These are phyloP conservation scores for Tretioscincus oriximinensis DNA, from an alignment of 2,113 vertebrate species.

Conservation along the genomic window DNA sequence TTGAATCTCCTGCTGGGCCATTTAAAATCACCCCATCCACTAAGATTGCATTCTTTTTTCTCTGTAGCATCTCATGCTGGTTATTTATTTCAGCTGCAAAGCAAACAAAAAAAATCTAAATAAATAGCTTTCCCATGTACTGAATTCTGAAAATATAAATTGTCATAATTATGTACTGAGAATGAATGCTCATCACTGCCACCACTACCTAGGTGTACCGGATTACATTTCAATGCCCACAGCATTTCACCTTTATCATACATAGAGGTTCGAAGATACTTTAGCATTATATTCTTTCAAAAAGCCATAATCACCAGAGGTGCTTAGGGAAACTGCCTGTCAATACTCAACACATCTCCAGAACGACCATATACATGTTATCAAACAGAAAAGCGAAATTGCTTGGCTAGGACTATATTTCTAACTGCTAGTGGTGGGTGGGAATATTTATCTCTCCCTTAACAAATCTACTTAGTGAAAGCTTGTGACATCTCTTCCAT, in stretches of 20 bases:
- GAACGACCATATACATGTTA: neutral
- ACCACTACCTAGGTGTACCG: no score
- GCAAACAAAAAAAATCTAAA: neutral
- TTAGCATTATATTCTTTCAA: no score
- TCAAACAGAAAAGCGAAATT: no score
- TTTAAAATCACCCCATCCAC: conserved; percentile 76
- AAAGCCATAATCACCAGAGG: no score
- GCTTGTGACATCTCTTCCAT: neutral
- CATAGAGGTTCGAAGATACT: neutral
- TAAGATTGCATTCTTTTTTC: conserved; percentile 69
- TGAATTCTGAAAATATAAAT: neutral
- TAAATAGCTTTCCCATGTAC: neutral
- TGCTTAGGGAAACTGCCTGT: neutral
- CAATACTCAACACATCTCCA: neutral
- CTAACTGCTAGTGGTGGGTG: neutral
- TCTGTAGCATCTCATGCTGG: conserved; percentile 60
- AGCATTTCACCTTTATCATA: no score
- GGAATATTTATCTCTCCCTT: neutral
- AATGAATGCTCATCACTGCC: no score
- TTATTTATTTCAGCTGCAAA: conserved; percentile 56
- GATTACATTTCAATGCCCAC: no score
- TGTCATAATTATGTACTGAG: neutral
- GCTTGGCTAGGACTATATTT: neutral
- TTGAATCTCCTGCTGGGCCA: conserved; percentile 71
- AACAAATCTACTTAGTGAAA: neutral